phyloP scores from a whole-genome alignment of 2,113 vertebrate species.

The Ictidomys tridecemlineatus region DNA sequence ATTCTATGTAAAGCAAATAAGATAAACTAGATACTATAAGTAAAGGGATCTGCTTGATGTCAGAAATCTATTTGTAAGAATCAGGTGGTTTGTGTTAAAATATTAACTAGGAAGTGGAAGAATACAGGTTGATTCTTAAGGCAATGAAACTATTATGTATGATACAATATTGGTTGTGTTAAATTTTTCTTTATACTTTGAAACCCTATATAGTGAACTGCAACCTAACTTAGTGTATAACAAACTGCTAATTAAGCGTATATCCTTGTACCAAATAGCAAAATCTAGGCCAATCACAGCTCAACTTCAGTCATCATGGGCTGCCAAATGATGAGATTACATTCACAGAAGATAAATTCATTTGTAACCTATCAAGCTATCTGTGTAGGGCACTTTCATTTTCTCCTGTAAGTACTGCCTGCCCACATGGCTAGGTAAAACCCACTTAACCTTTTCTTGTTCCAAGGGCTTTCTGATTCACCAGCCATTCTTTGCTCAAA shows the following conservation, averaged over 20 bases:
- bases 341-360: background rate
- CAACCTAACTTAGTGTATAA: background rate
- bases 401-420: background rate
- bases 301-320: background rate
- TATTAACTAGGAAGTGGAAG: background rate
- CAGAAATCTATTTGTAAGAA: background rate
- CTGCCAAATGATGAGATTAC: background rate
- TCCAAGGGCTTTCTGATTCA: background rate
- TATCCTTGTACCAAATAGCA: background rate
- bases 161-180: background rate
- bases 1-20: background rate
- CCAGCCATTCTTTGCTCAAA: background rate
- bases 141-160: background rate
- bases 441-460: background rate
- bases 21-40: background rate
- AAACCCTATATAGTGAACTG: background rate
- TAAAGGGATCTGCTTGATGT: background rate
- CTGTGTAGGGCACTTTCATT: background rate
- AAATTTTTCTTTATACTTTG: background rate
- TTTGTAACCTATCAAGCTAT: background rate
- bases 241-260: background rate
- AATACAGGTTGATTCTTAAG: background rate
- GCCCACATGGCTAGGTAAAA: background rate
- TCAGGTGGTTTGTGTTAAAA: background rate
- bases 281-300: background rate